A percentile compares a stretch with the other conserved stretches of the same genome.
These are phyloP conservation scores for Cladopsammia gracilis DNA, from an alignment of 64 coral and sea anemone genomes.

Conservation along the genomic window DNA sequence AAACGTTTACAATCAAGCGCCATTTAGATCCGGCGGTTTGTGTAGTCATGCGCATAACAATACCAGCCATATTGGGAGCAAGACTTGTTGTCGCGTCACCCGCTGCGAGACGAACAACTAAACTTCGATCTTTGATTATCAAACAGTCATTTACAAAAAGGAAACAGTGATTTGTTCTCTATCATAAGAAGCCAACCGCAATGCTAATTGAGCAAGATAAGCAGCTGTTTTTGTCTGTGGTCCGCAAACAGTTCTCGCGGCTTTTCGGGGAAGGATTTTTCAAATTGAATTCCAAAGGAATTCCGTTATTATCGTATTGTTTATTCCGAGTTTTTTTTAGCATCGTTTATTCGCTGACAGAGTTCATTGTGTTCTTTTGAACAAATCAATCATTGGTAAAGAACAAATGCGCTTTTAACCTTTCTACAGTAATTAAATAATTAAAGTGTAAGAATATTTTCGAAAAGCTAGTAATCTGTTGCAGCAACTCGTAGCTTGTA, in stretches of 20 bases:
- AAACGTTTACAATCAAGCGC: neutral
- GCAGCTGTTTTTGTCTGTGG: neutral
- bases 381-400: neutral
- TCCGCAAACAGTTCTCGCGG: neutral
- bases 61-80: neutral
- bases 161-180: neutral
- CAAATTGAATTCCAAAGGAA: neutral
- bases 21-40: neutral
- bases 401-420: neutral
- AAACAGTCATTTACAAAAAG: neutral
- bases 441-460: neutral
- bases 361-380: neutral
- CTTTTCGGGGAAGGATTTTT: neutral
- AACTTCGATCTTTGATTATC: neutral
- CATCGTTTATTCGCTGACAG: neutral
- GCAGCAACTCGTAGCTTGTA: neutral
- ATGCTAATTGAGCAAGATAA: neutral
- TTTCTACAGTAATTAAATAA: no score
- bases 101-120: conserved; percentile 2
- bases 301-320: neutral
- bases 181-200: neutral
- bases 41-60: neutral
- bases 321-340: neutral
- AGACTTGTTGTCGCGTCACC: conserved; percentile 5
- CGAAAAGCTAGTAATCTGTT: neutral